Conservation (phyloP, 2,888 invertebrate genomes). For the Pollenia griseotomentosa region DNA sequence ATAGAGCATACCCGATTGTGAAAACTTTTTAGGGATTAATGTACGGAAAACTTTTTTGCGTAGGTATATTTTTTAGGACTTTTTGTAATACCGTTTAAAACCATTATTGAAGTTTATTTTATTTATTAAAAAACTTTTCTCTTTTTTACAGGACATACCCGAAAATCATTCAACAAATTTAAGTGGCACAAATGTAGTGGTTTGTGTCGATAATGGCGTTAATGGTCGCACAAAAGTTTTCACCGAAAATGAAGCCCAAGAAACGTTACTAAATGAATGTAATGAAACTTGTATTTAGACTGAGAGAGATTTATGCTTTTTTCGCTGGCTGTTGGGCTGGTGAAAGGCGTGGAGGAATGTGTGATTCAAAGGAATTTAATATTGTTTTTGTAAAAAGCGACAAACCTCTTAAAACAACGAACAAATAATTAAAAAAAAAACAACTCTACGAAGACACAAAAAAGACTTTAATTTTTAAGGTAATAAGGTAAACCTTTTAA, state of each 20-base stretch:
- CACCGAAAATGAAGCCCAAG: conserved; percentile 79
- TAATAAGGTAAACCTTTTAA: conserved; percentile 30
- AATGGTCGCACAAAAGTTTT: conserved; percentile 79
- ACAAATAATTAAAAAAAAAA: conserved; percentile 10
- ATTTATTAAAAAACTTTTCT: neutral
- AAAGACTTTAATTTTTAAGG: conserved; percentile 45
- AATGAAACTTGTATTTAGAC: conserved; percentile 81
- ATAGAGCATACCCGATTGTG: no score
- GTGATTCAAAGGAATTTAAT: neutral
- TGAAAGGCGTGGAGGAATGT: neutral
- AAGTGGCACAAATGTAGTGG: conserved; percentile 81
- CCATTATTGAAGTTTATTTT: neutral
- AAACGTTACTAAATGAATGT: conserved; percentile 78
- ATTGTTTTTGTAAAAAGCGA: neutral
- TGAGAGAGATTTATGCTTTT: neutral
- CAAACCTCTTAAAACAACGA: conserved; percentile 28
- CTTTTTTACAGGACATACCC: conserved; percentile 74
- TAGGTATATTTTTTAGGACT: no score
- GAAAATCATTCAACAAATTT: conserved; percentile 76
- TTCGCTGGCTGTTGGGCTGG: neutral
- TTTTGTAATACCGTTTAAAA: no score
- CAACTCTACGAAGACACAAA: conserved; percentile 26
- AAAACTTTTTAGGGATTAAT: no score
- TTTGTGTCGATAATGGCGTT: conserved; percentile 81
- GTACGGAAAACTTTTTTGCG: no score